Evolutionary conservation across 1,140 invertebrate genomes (phyloP).

Genomic region (Holotrichia oblita): DNA sequence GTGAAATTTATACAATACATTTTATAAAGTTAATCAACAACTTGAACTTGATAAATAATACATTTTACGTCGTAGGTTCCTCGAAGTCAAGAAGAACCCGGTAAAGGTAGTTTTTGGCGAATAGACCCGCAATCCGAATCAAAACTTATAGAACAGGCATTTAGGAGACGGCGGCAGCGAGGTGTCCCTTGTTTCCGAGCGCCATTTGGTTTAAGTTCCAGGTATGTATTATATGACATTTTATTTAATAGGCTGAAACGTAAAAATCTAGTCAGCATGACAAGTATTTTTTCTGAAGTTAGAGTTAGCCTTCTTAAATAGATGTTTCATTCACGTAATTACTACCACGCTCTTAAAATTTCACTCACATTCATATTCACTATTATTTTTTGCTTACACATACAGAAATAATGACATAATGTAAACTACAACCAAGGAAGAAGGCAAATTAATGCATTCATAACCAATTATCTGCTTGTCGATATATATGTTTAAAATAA

Average conservation of each 20-base stretch:
- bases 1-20: too few relatives aligned
- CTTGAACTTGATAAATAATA: too few relatives aligned
- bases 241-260: not conserved
- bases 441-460: too few relatives aligned
- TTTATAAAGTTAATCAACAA: too few relatives aligned
- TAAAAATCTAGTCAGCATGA: not conserved
- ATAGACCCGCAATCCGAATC: conserved; percentile 96
- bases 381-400: too few relatives aligned
- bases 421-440: too few relatives aligned
- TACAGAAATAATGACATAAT: too few relatives aligned
- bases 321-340: not conserved
- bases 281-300: not conserved
- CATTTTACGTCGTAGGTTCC: conserved; percentile 83
- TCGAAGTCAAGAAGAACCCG: conserved; percentile 96
- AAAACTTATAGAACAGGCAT: conserved; percentile 96
- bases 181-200: conserved; percentile 94
- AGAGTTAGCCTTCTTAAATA: too few relatives aligned
- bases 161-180: conserved; percentile 87
- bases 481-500: too few relatives aligned
- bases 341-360: too few relatives aligned
- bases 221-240: conserved; percentile 63
- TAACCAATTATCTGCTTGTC: too few relatives aligned
- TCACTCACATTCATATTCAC: too few relatives aligned
- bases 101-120: conserved; percentile 98
- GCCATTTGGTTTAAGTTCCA: conserved; percentile 90